A percentile compares a stretch with the other conserved stretches of the same genome.
Conservation (phyloP, 1,140 invertebrate genomes). For the Maconellicoccus hirsutus region DNA sequence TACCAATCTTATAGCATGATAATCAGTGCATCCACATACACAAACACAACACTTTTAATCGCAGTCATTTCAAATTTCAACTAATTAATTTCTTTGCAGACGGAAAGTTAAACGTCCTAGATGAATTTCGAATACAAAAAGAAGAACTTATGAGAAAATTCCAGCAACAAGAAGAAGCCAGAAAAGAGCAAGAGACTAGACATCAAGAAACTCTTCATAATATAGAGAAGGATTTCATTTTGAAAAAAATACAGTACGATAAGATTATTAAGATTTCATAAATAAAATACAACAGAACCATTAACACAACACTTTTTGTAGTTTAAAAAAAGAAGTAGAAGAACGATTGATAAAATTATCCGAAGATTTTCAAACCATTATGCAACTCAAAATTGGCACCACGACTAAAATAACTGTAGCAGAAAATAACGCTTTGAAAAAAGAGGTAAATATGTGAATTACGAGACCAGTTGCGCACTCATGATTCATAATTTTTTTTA, state of each 20-base stretch:
- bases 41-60: background rate
- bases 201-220: slow-evolving; percentile 65
- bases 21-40: background rate
- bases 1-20: too few relatives aligned
- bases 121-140: slow-evolving; percentile 72
- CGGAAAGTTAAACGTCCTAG: slow-evolving; percentile 72
- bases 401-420: slow-evolving; percentile 70
- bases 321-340: slow-evolving; percentile 77
- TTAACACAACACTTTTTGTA: slow-evolving; percentile 36
- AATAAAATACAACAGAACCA: background rate
- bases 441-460: slow-evolving; percentile 48
- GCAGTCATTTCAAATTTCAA: too few relatives aligned
- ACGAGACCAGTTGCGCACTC: too few relatives aligned
- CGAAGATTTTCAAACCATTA: slow-evolving; percentile 69
- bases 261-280: background rate
- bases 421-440: slow-evolving; percentile 67
- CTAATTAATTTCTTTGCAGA: slow-evolving; percentile 35
- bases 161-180: slow-evolving; percentile 59
- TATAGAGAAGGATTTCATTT: slow-evolving; percentile 66
- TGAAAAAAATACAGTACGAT: slow-evolving; percentile 56
- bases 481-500: background rate
- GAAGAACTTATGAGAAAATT: slow-evolving; percentile 73
- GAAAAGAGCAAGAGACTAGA: slow-evolving; percentile 57
- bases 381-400: slow-evolving; percentile 70
- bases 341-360: slow-evolving; percentile 62